Base-by-base conservation (phyloP, 2,797 vertebrate genomes). In the Rhyacichthys aspro region DNA sequence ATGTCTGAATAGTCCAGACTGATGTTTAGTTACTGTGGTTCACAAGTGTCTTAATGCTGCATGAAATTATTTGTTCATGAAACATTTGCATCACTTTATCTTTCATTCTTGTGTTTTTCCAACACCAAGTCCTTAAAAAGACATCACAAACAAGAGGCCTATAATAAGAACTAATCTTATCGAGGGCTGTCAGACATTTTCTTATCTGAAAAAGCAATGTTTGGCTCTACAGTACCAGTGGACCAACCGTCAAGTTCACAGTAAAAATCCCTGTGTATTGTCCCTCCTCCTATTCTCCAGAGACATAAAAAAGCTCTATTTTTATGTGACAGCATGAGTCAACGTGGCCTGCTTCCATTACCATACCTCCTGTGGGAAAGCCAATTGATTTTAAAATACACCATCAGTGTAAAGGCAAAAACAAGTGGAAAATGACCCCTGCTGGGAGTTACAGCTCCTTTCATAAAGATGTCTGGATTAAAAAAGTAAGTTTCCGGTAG, bases 271-370 rank as follows among this genome's bases (percentile, higher is more conserved):
- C n/a, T 66, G 33, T 52, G 9, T 18, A 9, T 45, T 39, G 4
- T 7, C 16, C n/a, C 43, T 18, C n/a, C n/a, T 37, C 11, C 15
- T 16, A 12, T n/a, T n/a, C 8, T 10, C n/a, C 38, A 55, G 16
- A 59, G 23, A 57, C 9, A 64, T 49, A 47, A 11, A 53, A 32
- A 45, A 11, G 32, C 38, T 14, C 56, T 80, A 81, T 81, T 85
- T 75, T 55, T 71, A 67, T 44, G 36, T 41, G 9, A 18, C 53
- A 41, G 54, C 48, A 47, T 65, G 58, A 77, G 59, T 83, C 59
- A 63, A 19, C 1, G 11, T 78, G 70, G 43, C 71, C 55, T 61
- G 58, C 60, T 81, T 86, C 15, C 61, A 57, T 78, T 73, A 54
- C 10, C 59, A 47, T 3, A 47, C 32, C 46, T 66, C 60, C 63